phyloP scores from a whole-genome alignment of 2,888 invertebrate species.

The Eretmocerus hayati region DNA sequence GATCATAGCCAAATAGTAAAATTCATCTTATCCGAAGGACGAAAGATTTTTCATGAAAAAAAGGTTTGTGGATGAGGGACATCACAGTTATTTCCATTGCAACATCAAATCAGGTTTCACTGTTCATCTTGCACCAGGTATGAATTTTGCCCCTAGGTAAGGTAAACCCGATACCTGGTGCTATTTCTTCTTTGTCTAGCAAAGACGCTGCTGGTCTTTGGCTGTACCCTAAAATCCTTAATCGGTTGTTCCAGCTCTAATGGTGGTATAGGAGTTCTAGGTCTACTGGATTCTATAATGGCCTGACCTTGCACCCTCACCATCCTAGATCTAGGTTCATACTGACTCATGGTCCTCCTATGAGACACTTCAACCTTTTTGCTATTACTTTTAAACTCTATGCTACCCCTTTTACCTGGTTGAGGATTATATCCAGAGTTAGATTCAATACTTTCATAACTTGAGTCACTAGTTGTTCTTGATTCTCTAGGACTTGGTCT shows the following conservation, averaged over 20 bases:
- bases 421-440: slow-evolving; percentile 10
- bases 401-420: slow-evolving; percentile 26
- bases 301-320: background rate
- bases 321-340: slow-evolving; percentile 24
- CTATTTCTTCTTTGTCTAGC: slow-evolving; percentile 32
- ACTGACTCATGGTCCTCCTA: slow-evolving; percentile 32
- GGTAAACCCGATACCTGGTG: slow-evolving; percentile 36
- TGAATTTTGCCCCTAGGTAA: slow-evolving; percentile 21
- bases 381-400: slow-evolving; percentile 26
- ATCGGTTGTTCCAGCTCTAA: slow-evolving; percentile 25
- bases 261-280: slow-evolving; percentile 23
- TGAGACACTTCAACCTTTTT: slow-evolving; percentile 26
- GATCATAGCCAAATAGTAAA: no score
- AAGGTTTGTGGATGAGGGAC: background rate
- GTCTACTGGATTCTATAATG: slow-evolving; percentile 1
- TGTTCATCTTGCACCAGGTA: background rate
- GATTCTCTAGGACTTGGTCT: background rate
- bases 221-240: slow-evolving; percentile 12
- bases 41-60: no score
- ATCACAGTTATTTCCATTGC: no score
- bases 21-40: no score
- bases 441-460: slow-evolving; percentile 7
- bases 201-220: slow-evolving; percentile 7
- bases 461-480: slow-evolving; percentile 16
- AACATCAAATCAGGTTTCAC: no score